phyloP scores from a whole-genome alignment of 2,797 vertebrate genomes.

The Pantherophis alleghaniensis region DNA sequence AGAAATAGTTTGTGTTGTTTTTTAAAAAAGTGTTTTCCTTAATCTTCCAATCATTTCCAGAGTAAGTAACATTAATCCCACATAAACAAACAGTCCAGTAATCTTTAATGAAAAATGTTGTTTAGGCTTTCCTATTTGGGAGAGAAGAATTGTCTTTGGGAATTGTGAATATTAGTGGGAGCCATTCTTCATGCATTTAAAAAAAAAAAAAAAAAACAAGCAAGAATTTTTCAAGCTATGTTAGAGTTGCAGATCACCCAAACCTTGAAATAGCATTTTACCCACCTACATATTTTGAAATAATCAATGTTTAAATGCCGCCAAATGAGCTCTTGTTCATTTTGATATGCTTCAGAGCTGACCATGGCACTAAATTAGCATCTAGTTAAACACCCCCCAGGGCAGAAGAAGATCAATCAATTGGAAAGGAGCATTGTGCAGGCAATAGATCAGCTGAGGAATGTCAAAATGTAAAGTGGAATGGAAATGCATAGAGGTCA shows the following conservation, averaged over 20 bases:
- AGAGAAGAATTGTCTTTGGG: background rate
- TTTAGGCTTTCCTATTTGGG: background rate
- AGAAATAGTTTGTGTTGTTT: background rate
- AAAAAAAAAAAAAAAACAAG: background rate
- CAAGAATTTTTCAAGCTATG: background rate
- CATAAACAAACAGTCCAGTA: background rate
- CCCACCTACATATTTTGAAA: rapidly evolving
- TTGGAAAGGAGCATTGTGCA: background rate
- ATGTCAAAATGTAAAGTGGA: constrained; percentile 6
- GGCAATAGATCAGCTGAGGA: background rate
- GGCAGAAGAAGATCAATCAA: constrained; percentile 17
- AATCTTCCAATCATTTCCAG: background rate
- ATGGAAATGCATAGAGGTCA: constrained; percentile 20
- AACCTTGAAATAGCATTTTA: rapidly evolving
- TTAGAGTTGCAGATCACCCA: background rate
- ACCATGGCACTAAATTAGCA: constrained; percentile 46
- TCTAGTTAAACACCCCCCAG: constrained; percentile 29
- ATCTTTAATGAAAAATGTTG: background rate
- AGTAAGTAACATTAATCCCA: background rate
- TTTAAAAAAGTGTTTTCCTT: background rate
- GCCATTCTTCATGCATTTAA: background rate
- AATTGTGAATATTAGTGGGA: background rate
- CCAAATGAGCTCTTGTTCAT: constrained; percentile 32
- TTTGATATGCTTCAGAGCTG: constrained; percentile 28
- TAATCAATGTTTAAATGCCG: background rate